Percentiles rank a stretch among this genome's conserved stretches.
Conservation (phyloP, 1,140 invertebrate species). For the Aricia agestis region DNA sequence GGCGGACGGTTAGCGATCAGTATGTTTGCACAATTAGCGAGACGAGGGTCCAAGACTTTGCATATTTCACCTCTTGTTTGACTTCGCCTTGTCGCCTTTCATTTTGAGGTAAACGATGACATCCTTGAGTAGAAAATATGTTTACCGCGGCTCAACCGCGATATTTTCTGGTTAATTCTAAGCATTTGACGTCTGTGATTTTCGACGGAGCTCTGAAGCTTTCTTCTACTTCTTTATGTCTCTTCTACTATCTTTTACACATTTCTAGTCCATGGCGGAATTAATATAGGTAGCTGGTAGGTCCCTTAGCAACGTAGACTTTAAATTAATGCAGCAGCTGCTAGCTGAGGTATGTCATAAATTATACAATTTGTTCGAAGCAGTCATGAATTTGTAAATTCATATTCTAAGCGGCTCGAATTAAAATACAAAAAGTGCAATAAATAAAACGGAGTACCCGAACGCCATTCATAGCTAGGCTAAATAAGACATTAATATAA, state of each 20-base stretch:
- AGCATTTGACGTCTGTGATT: too few species aligned
- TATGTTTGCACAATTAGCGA: slow-evolving; percentile 13
- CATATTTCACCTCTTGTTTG: slow-evolving; percentile 4
- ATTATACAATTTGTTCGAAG: background rate
- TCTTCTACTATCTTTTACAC: background rate
- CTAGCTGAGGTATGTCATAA: background rate
- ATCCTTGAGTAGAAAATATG: too few species aligned
- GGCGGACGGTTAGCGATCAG: background rate
- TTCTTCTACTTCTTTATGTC: background rate
- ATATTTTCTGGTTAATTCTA: too few species aligned
- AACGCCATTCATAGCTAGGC: background rate
- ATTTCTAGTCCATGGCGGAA: background rate
- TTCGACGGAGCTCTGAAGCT: too few species aligned
- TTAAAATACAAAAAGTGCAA: background rate
- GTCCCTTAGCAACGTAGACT: background rate
- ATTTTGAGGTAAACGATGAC: background rate
- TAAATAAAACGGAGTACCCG: too few species aligned
- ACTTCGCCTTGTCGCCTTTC: too few species aligned
- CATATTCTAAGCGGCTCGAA: background rate
- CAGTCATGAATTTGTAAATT: background rate
- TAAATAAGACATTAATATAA: slow-evolving; percentile 14
- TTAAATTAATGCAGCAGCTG: background rate
- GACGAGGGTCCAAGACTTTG: slow-evolving; percentile 3
- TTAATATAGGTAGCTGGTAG: too few species aligned
- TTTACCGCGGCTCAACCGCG: too few species aligned